These are phyloP conservation scores for Ginglymostoma cirratum DNA, from an alignment of 2,113 vertebrate genomes.

Conservation along the genomic window DNA sequence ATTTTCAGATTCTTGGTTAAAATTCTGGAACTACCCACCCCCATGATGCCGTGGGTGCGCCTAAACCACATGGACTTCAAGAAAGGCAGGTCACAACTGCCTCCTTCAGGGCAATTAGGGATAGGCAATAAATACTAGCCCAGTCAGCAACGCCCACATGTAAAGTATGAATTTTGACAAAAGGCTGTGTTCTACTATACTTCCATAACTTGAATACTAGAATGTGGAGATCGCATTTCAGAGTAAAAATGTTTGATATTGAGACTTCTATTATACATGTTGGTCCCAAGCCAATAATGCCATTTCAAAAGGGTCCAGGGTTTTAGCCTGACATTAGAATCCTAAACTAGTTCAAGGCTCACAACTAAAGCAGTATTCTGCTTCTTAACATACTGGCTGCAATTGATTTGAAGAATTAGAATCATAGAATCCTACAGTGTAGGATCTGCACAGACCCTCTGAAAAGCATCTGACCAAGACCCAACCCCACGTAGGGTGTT, in stretches of 20 bases:
- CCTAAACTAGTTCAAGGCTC: background rate
- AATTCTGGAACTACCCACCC: background rate
- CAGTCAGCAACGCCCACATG: background rate
- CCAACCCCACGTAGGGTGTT: too few species aligned
- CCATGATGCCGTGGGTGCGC: too few species aligned
- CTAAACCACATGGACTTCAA: background rate
- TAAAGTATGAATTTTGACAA: background rate
- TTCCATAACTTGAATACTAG: background rate
- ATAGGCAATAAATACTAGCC: background rate
- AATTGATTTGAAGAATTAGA: background rate
- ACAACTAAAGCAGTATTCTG: background rate
- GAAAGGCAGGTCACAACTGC: background rate
- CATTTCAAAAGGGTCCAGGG: too few species aligned
- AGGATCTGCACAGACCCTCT: too few species aligned
- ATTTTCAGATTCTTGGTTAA: background rate
- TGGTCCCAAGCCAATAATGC: background rate
- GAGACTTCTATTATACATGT: background rate
- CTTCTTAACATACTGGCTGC: background rate
- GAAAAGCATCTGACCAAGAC: too few species aligned
- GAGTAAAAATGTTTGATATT: background rate
- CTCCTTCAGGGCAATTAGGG: background rate
- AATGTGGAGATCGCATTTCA: background rate
- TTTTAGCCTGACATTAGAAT: background rate
- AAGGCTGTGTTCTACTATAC: background rate
- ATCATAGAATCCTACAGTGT: too few species aligned